phyloP scores from a whole-genome alignment of 2,113 vertebrate species.

The Typhlomys cinereus region DNA sequence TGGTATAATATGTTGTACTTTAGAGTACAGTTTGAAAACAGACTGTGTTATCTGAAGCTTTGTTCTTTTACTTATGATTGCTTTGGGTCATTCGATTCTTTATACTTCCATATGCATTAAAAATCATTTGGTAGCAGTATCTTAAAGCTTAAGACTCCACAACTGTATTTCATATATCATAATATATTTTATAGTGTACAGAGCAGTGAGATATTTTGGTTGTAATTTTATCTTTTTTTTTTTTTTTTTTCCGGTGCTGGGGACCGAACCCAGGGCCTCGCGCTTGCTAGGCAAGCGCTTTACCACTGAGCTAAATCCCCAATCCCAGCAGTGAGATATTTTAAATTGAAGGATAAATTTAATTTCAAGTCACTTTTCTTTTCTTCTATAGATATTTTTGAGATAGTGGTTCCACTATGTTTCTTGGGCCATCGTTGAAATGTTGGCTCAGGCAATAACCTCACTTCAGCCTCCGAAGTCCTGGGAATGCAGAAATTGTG shows the following conservation, averaged over 20 bases:
- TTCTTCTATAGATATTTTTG: not conserved
- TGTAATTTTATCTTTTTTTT: too few species aligned
- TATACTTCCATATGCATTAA: not conserved
- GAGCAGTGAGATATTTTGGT: not conserved
- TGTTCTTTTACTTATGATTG: not conserved
- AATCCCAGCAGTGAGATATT: too few species aligned
- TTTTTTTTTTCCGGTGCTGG: too few species aligned
- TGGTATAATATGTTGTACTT: not conserved
- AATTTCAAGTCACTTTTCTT: conserved; percentile 40
- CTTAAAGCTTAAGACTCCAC: not conserved
- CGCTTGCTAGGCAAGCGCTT: too few species aligned
- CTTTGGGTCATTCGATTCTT: not conserved
- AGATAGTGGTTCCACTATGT: not conserved
- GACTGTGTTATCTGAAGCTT: not conserved
- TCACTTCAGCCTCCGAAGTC: not conserved
- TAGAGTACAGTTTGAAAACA: not conserved
- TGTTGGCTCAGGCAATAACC: not conserved
- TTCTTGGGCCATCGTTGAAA: not conserved
- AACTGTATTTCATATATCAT: not conserved
- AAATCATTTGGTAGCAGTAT: not conserved
- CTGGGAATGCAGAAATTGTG: not conserved
- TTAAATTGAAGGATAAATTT: conserved; percentile 28
- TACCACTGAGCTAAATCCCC: too few species aligned
- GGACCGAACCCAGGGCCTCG: too few species aligned
- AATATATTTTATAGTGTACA: not conserved